Evolutionary conservation across 92 coral and sea anemone species (phyloP).

Genomic region (Micromussa lordhowensis): DNA sequence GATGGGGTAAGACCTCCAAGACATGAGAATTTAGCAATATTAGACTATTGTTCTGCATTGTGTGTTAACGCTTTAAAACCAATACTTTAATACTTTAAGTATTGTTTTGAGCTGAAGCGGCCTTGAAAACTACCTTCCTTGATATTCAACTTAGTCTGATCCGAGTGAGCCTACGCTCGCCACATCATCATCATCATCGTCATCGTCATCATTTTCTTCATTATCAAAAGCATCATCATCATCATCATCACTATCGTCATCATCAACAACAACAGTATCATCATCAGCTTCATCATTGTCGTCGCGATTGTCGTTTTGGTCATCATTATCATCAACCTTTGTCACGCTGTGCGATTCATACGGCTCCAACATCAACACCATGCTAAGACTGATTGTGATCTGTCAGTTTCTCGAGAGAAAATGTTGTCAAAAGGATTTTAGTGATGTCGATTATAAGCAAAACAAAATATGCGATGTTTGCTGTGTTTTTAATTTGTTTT

Average conservation of each 20-base stretch:
- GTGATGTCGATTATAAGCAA: too few species aligned
- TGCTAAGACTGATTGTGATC: background rate
- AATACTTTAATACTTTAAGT: too few species aligned
- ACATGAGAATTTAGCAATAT: too few species aligned
- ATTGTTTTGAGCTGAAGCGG: too few species aligned
- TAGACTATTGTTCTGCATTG: background rate
- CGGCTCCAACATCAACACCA: background rate
- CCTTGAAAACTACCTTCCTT: too few species aligned
- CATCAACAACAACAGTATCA: background rate
- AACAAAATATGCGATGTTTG: background rate
- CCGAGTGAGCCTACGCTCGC: too few species aligned
- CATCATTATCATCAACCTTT: background rate
- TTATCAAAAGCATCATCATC: background rate
- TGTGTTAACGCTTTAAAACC: background rate
- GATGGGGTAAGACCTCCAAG: slow-evolving; percentile 49
- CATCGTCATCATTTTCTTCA: background rate
- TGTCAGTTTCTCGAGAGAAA: too few species aligned
- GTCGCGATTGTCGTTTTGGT: background rate
- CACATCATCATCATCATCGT: background rate
- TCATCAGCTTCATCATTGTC: background rate
- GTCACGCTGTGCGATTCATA: background rate
- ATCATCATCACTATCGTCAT: background rate
- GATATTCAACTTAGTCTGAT: too few species aligned
- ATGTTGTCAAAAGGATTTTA: too few species aligned
- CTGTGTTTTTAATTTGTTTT: too few species aligned